Base-by-base conservation (phyloP, 2,113 vertebrate species). In the Platysternon megacephalum region DNA sequence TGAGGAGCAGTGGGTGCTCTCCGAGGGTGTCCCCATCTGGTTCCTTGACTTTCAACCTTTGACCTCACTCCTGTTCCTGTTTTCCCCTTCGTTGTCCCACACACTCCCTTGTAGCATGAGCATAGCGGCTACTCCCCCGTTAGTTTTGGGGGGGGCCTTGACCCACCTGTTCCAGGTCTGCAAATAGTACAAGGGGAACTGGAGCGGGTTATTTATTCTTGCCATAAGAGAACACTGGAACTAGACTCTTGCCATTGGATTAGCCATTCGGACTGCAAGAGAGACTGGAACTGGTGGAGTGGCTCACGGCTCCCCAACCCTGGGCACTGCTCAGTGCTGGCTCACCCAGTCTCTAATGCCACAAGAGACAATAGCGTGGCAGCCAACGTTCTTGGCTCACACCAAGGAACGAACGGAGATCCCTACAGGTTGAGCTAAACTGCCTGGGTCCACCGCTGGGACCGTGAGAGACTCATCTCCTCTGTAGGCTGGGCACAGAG, bases 381-480 rank as follows among this genome's bases (percentile, higher is more conserved):
- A 81, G 56, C 53, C 5, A 68, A 28, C 1, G 3, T n/a, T n/a
- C 32, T 74, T 42, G 39, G n/a, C 68, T 42, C n/a, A 42, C 68
- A 74, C n/a, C 72, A 6, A 76, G 42, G 65, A n/a, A 11, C 21
- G n/a, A 72, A 32, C 3, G 7, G 17, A 32, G 19, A 39, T 61
- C 58, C 32, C n/a, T 21, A 19, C n/a, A n/a, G n/a, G 4, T 21
- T 72, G 39, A 93, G 48, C 58, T 21, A 24, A 0, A 22, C 55
- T 53, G 2, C 6, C 55, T 35, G 1, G 42, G 22, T 3, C 39
- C 19, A 12, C 5, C 46, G 44, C 74, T 90, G 19, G 5, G 29
- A 82, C 2, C 0, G 2, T 0, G 11, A 48, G 21, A 8, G 35
- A 10, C 22, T 22, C 78, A 1, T 17, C 84, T 72, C 65, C 53